Evolutionary conservation across 2,113 vertebrate genomes (phyloP), one percentile per base, ranked within the genome.

Genomic region (Salvelinus namaycush): DNA sequence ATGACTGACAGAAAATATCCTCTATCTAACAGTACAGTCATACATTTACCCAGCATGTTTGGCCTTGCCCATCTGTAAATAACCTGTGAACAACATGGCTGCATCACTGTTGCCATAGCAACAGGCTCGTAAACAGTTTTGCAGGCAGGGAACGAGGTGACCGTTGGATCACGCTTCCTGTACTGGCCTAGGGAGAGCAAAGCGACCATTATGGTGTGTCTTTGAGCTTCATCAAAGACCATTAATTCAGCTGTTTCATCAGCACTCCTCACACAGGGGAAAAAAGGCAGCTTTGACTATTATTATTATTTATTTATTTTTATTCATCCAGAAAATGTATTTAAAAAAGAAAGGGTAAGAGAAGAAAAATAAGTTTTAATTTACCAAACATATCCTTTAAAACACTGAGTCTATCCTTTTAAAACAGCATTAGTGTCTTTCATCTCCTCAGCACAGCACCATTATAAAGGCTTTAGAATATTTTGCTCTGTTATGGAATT

Each of bases 91-190:
- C 54, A 9, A 76, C 26, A 8, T 75, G 76, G 51, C 74, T 64
- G 76, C 76, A 54, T 20, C 57, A 69, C 64, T 86, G 90, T 92
- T 91, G 84, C 90, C 82, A 90, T 89, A 86, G 88, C 78, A 68
- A 86, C 31, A 5, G 7, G 7, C 29, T 31, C 57, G 76, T 71
- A 87, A 83, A 74, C 77, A 72, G 66, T 44, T 67, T 70, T 70
- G 73, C 59, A 18, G 29, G 16, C 67, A 6, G 67, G 7, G 14
- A 29, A 5, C 11, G 69, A 60, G 60, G 74, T 8, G 26, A 72
- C 57, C 1, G 8, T 59, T 5, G 54, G 65, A 75, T 69, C 73
- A 57, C 62, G 27, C 79, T 83, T 85, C 79, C 84, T 75, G 9
- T 44, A 44, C 39, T 44, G 39, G 39, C 39, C 39, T 44, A 44